These are phyloP conservation scores for Aix galericulata DNA, from an alignment of 2,113 vertebrate genomes.

Conservation along the genomic window DNA sequence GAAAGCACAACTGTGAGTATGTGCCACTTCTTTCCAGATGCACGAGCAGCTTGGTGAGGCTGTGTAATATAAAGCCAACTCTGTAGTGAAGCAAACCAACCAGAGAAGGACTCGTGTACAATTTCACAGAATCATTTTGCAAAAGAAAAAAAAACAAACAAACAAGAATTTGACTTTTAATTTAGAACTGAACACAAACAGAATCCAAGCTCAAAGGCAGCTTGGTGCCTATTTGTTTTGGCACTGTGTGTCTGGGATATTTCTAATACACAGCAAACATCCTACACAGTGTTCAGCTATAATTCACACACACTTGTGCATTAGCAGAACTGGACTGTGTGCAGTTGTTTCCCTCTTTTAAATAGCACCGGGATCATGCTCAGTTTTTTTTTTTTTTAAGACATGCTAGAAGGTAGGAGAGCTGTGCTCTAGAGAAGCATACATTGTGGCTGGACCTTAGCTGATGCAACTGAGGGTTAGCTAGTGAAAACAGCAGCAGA, in stretches of 20 bases:
- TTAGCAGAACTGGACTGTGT: not conserved
- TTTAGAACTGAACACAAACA: not conserved
- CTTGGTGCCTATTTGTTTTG: not conserved
- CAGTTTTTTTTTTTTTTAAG: not conserved
- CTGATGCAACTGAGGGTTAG: not conserved
- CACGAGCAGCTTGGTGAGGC: not conserved
- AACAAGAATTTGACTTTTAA: not conserved
- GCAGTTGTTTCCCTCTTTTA: not conserved
- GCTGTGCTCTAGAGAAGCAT: not conserved
- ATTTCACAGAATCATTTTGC: not conserved
- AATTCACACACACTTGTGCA: not conserved
- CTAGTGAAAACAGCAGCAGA: not conserved
- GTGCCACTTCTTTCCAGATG: not conserved
- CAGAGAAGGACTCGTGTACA: not conserved
- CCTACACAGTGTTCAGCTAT: not conserved
- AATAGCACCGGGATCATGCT: not conserved
- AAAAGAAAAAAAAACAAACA: not conserved
- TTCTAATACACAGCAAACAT: not conserved
- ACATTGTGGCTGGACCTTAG: not conserved
- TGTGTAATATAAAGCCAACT: not conserved
- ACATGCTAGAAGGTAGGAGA: not conserved
- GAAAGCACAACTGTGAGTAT: not conserved
- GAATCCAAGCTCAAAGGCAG: constrained; percentile 10
- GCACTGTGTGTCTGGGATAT: not conserved
- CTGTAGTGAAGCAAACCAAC: not conserved